Percentiles rank a stretch among this genome's conserved stretches.
Evolutionary conservation across 2,113 vertebrate species (phyloP).

Genomic region (Ictidomys tridecemlineatus): DNA sequence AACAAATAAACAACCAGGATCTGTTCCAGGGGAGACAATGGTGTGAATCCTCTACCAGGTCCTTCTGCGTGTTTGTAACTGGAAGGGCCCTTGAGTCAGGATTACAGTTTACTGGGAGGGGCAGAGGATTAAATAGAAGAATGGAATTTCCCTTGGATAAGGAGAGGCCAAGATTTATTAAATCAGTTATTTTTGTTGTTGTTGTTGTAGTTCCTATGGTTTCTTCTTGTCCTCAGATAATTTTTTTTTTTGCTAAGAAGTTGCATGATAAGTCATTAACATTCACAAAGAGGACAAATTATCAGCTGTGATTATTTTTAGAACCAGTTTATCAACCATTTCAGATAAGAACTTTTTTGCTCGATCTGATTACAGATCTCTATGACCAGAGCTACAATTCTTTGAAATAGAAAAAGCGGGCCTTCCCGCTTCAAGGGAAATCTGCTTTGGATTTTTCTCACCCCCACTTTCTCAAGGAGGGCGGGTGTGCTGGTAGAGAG

Average conservation of each 20-base stretch:
- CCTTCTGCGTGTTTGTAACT: neutral
- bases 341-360: conserved; percentile 76
- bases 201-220: conserved; percentile 77
- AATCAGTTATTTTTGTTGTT: conserved; percentile 69
- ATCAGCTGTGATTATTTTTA: conserved; percentile 78
- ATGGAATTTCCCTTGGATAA: conserved; percentile 81
- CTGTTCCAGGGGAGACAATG: neutral
- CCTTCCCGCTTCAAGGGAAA: neutral
- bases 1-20: conserved; percentile 18
- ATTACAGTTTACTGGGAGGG: conserved; percentile 63
- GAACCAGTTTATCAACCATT: conserved; percentile 81
- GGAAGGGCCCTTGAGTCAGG: conserved; percentile 57
- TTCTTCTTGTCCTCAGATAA: conserved; percentile 71
- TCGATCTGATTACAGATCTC: conserved; percentile 56
- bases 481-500: neutral
- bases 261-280: conserved; percentile 64
- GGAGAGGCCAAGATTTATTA: conserved; percentile 78
- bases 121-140: conserved; percentile 64
- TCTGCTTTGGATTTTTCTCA: conserved; percentile 25
- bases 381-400: neutral
- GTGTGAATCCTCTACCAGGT: neutral
- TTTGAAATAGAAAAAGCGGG: conserved; percentile 53
- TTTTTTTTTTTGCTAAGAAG: conserved; percentile 63
- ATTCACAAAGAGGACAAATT: conserved; percentile 45
- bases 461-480: neutral